phyloP scores from a whole-genome alignment of 2,888 invertebrate species.

The Temnothorax rugatulus region DNA sequence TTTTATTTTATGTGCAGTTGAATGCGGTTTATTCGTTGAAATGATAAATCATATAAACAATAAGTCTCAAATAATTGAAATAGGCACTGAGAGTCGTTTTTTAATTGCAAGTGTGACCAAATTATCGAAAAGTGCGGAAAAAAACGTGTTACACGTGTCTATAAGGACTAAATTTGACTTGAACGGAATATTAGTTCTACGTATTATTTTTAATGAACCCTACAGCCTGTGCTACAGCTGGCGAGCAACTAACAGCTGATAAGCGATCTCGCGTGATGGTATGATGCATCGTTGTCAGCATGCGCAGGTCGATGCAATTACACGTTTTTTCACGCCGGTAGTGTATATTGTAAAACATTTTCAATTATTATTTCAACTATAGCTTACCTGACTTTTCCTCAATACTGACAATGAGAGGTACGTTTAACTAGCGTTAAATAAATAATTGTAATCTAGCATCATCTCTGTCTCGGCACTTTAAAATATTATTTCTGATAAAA shows the following conservation, averaged over 20 bases:
- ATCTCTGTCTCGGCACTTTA: not conserved
- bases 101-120: not conserved
- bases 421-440: not conserved
- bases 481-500: conserved; percentile 2
- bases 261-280: conserved; percentile 31
- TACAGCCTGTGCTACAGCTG: not conserved
- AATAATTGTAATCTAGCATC: conserved; percentile 5
- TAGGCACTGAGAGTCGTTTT: not conserved
- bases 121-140: not conserved
- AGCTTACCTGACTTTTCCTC: not conserved
- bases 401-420: not conserved
- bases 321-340: not conserved
- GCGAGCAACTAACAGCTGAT: conserved; percentile 16
- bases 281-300: not conserved
- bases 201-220: conserved; percentile 23
- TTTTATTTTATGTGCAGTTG: not conserved
- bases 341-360: not conserved
- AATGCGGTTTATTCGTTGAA: not conserved
- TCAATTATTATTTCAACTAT: not conserved
- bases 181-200: not conserved
- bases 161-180: not conserved
- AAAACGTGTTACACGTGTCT: not conserved
- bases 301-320: conserved; percentile 27
- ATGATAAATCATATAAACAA: not conserved
- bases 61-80: no score